phyloP scores from a whole-genome alignment of 2,888 invertebrate genomes.

The Lasioglossum leucozonium region DNA sequence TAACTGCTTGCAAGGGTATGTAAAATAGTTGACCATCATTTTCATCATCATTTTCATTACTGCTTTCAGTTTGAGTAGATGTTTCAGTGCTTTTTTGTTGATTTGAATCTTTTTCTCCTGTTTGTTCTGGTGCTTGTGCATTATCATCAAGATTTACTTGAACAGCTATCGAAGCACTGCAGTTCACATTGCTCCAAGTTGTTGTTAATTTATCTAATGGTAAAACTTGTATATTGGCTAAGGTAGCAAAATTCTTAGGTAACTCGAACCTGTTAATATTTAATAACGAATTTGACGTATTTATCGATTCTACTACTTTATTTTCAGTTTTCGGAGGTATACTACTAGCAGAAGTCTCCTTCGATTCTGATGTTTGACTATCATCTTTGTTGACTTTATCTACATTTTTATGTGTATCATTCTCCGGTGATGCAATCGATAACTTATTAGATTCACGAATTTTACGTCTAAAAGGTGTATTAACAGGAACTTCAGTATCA shows the following conservation, averaged over 20 bases:
- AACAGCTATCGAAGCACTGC: constrained; percentile 86
- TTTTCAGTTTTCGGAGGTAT: constrained; percentile 36
- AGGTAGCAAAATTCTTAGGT: constrained; percentile 79
- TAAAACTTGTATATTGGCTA: constrained; percentile 80
- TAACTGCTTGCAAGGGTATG: constrained; percentile 87
- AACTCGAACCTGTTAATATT: constrained; percentile 75
- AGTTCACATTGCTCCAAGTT: constrained; percentile 83
- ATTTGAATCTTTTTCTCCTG: constrained; percentile 65
- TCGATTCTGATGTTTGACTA: constrained; percentile 32
- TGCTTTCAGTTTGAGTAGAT: constrained; percentile 85
- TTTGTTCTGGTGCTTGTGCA: constrained; percentile 63
- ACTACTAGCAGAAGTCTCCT: constrained; percentile 13
- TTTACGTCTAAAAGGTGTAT: constrained; percentile 86
- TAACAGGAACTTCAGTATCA: constrained; percentile 87
- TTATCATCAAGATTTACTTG: constrained; percentile 86
- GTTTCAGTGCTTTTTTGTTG: constrained; percentile 82
- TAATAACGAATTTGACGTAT: constrained; percentile 28
- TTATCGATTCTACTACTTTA: constrained; percentile 58
- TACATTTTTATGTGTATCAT: constrained; percentile 33
- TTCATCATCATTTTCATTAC: constrained; percentile 84
- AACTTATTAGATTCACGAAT: constrained; percentile 74
- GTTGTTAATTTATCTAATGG: constrained; percentile 81
- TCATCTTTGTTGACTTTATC: constrained; percentile 32
- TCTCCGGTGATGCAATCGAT: constrained; percentile 34
- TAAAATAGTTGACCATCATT: constrained; percentile 88